These are phyloP conservation scores for Tiliqua scincoides DNA, from an alignment of 2,113 vertebrate species.

Conservation along the genomic window DNA sequence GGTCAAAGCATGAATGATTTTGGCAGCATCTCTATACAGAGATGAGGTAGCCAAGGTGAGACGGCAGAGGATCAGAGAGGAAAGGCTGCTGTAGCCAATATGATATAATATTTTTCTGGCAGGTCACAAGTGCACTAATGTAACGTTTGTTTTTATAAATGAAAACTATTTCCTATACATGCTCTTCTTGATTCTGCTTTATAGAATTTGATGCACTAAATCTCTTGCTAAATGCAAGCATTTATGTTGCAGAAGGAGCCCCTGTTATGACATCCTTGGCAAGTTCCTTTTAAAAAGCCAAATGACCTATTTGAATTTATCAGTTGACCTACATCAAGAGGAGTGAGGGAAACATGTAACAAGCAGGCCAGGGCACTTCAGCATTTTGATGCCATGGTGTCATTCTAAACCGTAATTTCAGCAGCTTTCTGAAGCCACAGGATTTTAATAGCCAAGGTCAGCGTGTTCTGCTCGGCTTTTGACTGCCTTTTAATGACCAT, in stretches of 20 bases:
- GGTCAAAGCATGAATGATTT: background rate
- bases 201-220: background rate
- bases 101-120: background rate
- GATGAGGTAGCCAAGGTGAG: background rate
- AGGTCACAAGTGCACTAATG: background rate
- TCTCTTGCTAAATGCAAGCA: background rate
- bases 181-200: too few species aligned
- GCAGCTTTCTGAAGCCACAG: background rate
- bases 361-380: background rate
- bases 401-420: background rate
- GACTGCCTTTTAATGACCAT: conserved; percentile 45
- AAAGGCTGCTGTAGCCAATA: background rate
- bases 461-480: conserved; percentile 8
- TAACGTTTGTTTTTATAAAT: background rate
- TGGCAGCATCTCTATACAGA: background rate
- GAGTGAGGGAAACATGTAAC: accelerated
- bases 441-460: conserved; percentile 11
- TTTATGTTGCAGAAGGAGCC: background rate
- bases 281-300: background rate
- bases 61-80: background rate
- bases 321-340: background rate
- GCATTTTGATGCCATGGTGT: background rate
- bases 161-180: background rate
- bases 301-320: background rate
- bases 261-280: background rate